Base-by-base conservation (phyloP, 2,113 vertebrate genomes). In the Scolopax mira region DNA sequence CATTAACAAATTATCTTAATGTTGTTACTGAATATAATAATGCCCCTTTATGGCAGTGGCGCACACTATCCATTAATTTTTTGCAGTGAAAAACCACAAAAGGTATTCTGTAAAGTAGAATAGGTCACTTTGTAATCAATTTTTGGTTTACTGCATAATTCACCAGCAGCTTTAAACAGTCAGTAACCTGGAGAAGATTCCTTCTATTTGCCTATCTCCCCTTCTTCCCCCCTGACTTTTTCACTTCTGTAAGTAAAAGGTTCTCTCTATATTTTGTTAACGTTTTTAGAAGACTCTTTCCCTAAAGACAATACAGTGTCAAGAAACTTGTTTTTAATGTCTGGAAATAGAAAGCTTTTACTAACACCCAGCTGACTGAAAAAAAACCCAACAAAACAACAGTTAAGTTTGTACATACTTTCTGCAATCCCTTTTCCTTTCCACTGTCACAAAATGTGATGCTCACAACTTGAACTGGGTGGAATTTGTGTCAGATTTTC, bases 1-100 rank as follows among this genome's bases (percentile, higher is more conserved):
- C 0, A 0, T 71, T 79, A 52, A 69, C 18, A 65, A 67, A 67
- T 24, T 0, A 14, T 60, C 64, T 74, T 55, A 35, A 27, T 67
- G 10, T 39, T 82, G 25, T 85, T 79, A 62, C 31, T 69, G 19
- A n/a, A 9, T 79, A 9, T 51, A 60, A 9, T 62, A 48, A 67
- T 42, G 30, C 64, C 7, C 10, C 28, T 69, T 88, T 78, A 51
- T 69, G 66, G 18, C 3, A 1, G 25, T 46, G 67, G 22, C 28
- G 19, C 13, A 22, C 69, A 37, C 9, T 72, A 7, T 75, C 55
- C 13, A 7, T 84, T 79, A 48, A 60, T 74, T 82, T 16, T 85
- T 73, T 70, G 35, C 30, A 42, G 37, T 65, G 25, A 66, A 58
- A 66, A 87, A 95, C 7, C 22, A 55, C 0, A 4, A 46, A 48